A percentile compares a stretch with the other conserved stretches of the same genome.
These are phyloP conservation scores for Illadopsis cleaveri DNA, from an alignment of 2,113 vertebrate genomes.

Conservation along the genomic window DNA sequence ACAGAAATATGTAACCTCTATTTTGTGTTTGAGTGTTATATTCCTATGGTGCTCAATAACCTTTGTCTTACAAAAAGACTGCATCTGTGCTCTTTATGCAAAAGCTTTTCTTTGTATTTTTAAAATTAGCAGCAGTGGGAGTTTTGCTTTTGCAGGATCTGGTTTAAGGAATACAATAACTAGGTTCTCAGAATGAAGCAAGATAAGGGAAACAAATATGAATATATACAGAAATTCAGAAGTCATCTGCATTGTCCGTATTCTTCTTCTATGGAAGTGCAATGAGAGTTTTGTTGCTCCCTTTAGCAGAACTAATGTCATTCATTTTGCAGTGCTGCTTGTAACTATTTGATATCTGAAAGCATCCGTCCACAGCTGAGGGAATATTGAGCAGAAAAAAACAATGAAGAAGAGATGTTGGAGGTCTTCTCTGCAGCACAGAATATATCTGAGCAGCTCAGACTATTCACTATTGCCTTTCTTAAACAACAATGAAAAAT, in stretches of 20 bases:
- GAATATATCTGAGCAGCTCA: background rate
- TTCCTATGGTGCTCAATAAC: background rate
- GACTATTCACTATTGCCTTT: background rate
- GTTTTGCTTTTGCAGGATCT: background rate
- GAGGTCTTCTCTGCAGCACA: background rate
- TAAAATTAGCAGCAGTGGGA: background rate
- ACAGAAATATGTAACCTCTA: background rate
- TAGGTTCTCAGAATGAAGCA: background rate
- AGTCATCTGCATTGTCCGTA: background rate
- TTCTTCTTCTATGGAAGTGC: background rate
- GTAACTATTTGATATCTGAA: background rate
- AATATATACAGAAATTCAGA: background rate
- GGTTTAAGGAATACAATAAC: background rate
- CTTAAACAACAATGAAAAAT: background rate
- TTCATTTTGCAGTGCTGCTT: background rate
- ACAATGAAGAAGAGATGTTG: background rate
- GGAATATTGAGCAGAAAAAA: background rate
- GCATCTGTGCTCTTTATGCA: background rate
- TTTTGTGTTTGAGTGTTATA: background rate
- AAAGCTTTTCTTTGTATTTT: conserved; percentile 19
- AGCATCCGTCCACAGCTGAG: background rate
- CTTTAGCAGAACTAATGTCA: background rate
- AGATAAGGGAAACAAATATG: background rate
- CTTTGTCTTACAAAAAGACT: background rate
- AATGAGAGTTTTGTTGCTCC: background rate